phyloP scores from a whole-genome alignment of 2,113 vertebrate species.

The Vireo altiloquus region DNA sequence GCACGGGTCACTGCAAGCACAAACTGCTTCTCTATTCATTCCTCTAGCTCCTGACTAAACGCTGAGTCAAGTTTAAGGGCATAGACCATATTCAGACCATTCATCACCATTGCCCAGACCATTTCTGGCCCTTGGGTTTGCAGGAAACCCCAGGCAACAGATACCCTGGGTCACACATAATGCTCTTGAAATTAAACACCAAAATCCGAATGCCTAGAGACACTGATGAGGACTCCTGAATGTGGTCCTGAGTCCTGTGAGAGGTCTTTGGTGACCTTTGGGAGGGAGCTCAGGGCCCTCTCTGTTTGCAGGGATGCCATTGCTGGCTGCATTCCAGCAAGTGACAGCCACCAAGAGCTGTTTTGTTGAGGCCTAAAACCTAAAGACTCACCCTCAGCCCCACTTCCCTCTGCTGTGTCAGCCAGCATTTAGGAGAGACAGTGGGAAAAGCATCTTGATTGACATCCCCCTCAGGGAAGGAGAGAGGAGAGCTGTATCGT shows the following conservation, averaged over 20 bases:
- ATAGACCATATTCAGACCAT: not conserved
- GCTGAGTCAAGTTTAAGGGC: constrained; percentile 61
- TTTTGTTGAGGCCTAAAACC: not conserved
- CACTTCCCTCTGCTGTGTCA: not conserved
- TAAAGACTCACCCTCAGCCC: rapidly evolving
- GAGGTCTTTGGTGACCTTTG: not conserved
- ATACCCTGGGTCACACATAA: not conserved
- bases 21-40: constrained; percentile 33
- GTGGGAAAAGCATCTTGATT: not conserved
- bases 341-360: not conserved
- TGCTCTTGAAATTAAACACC: not conserved
- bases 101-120: not conserved
- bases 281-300: not conserved
- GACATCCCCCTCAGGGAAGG: not conserved
- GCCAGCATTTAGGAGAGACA: not conserved
- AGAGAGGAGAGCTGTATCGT: not conserved
- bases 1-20: constrained; percentile 40
- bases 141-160: not conserved
- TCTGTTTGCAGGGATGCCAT: not conserved
- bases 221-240: not conserved
- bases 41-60: constrained; percentile 9
- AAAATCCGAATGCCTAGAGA: not conserved
- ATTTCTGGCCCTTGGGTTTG: not conserved
- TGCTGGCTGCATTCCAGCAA: rapidly evolving
- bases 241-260: not conserved